Conservation (phyloP, 2,113 vertebrate genomes). For the Notarius lentiginosus region DNA sequence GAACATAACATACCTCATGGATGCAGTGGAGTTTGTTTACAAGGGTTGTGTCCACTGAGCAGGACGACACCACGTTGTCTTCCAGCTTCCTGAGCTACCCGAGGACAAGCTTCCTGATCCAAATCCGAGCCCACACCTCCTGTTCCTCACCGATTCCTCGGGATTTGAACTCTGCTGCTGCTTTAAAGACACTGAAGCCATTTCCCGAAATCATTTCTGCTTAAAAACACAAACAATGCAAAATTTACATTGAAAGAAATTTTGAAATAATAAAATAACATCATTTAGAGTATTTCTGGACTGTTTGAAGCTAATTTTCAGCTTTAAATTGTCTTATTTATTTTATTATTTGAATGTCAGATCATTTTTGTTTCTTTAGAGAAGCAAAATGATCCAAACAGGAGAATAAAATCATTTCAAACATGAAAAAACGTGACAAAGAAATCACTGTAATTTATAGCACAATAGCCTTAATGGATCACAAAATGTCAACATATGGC, state of each 20-base stretch:
- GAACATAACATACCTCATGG: too few relatives aligned
- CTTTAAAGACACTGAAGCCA: not conserved
- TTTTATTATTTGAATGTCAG: too few relatives aligned
- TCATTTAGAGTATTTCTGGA: not conserved
- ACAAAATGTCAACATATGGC: too few relatives aligned
- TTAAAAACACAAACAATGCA: not conserved
- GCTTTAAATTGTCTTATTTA: too few relatives aligned
- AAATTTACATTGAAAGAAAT: not conserved
- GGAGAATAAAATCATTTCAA: not conserved
- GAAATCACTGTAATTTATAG: too few relatives aligned
- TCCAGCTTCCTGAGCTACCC: constrained; percentile 17
- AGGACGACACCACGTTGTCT: not conserved
- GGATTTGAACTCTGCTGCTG: not conserved
- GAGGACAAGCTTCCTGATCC: constrained; percentile 13
- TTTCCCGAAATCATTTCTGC: not conserved
- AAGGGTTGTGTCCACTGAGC: not conserved
- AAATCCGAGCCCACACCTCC: not conserved
- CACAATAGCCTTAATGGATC: too few relatives aligned
- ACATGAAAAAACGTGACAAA: not conserved
- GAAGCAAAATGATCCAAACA: not conserved
- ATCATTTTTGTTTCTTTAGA: not conserved
- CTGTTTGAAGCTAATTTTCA: not conserved
- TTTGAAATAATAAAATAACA: not conserved
- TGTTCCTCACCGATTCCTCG: not conserved
- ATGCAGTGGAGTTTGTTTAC: not conserved